phyloP scores from a whole-genome alignment of 1,140 invertebrate species.

The Zophobas morio region DNA sequence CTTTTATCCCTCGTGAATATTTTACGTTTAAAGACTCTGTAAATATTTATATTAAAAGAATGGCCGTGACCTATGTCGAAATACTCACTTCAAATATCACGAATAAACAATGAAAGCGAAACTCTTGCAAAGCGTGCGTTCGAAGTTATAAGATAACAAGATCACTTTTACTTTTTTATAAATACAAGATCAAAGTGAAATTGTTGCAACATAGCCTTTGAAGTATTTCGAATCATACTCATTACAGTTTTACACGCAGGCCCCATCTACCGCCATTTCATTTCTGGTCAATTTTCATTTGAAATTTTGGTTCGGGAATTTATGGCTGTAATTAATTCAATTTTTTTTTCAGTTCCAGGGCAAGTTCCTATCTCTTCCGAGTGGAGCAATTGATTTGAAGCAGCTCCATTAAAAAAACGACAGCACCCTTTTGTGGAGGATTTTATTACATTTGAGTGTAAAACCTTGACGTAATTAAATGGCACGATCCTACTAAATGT shows the following conservation, averaged over 20 bases:
- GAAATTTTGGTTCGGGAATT: slow-evolving; percentile 1
- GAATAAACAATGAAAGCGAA: too few relatives aligned
- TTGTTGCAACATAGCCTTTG: neutral
- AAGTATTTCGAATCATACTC: neutral
- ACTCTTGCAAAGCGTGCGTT: neutral
- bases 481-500: neutral
- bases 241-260: neutral
- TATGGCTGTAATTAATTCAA: slow-evolving; percentile 22
- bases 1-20: too few relatives aligned
- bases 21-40: too few relatives aligned
- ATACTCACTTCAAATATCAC: too few relatives aligned
- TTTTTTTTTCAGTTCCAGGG: slow-evolving; percentile 26
- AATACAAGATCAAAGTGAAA: neutral
- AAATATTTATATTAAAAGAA: too few relatives aligned
- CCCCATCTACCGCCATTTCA: neutral
- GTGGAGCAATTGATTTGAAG: slow-evolving; percentile 44
- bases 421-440: slow-evolving; percentile 10
- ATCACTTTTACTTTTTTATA: neutral
- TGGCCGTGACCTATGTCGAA: too few relatives aligned
- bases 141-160: neutral
- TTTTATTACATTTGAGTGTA: neutral
- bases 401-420: slow-evolving; percentile 12
- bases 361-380: slow-evolving; percentile 28
- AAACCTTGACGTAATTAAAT: slow-evolving; percentile 4
- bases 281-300: neutral